phyloP scores from a whole-genome alignment of 2,797 vertebrate genomes.

The Silurus aristotelis region DNA sequence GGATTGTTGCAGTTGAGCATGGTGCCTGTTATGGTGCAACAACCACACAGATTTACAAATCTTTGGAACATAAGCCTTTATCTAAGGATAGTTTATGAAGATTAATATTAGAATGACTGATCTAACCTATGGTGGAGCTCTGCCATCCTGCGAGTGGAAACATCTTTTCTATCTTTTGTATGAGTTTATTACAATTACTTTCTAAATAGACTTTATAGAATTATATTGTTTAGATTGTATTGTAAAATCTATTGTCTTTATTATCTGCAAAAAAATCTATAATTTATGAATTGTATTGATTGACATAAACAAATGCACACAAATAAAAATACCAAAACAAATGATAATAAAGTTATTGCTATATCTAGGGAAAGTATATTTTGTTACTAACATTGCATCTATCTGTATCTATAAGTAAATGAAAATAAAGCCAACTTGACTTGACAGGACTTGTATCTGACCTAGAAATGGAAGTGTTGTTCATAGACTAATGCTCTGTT shows the following conservation, averaged over 20 bases:
- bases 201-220: background rate
- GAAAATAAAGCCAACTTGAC: constrained; percentile 5
- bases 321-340: background rate
- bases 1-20: background rate
- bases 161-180: background rate
- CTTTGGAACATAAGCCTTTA: background rate
- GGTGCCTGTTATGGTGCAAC: background rate
- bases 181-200: background rate
- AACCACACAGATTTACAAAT: background rate
- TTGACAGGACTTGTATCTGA: constrained; percentile 7
- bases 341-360: background rate
- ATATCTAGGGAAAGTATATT: background rate
- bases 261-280: background rate
- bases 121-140: background rate
- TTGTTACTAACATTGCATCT: background rate
- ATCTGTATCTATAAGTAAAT: background rate
- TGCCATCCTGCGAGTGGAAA: background rate
- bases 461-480: background rate
- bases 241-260: background rate
- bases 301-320: background rate
- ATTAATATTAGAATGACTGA: background rate
- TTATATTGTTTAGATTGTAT: background rate
- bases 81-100: background rate
- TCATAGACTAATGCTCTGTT: background rate
- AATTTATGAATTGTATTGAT: background rate